Base-by-base conservation (phyloP, 1,140 invertebrate genomes). In the Schlechtendalia chinensis region DNA sequence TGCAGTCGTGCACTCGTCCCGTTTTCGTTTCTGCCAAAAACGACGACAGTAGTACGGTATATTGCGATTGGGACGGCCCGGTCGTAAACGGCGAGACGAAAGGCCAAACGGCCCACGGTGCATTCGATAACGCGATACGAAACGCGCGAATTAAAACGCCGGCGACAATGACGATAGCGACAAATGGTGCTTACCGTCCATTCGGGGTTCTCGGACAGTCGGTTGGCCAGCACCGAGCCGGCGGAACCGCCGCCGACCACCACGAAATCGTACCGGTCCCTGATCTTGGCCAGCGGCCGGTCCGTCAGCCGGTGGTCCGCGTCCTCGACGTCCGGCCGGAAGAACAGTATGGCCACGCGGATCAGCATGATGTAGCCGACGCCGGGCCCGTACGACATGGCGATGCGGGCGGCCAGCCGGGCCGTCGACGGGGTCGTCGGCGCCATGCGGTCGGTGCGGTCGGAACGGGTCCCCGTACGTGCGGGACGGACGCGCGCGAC, bases 231-330 rank as follows among this genome's bases (percentile, higher is more conserved):
- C 0, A 94, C 94, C 27, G 92, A 88, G 14, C 95, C 95, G 0
- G 94, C 93, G 0, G 93, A 92, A 10, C 95, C 95, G 10, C 88
- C 94, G 0, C 95, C 95, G 47, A 96, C 88, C 50, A 94, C 87
- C 1, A 94, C 89, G 79, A 93, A 94, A 84, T 93, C 92, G 80
- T 93, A 94, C 27, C 85, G 86, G 3, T 87, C 83, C 1, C 87
- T 84, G 12, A 93, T 83, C 14, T 89, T 81, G 5, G 86, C 83
- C 1, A 87, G 83, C 0, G 83, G 81, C 14, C 86, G 85, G 58
- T 90, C 87, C 53, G 85, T 85, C 0, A 91, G 86, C 11, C 90
- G 87, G 82, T 90, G 84, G 27, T 87, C 85, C 0, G 84, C 84
- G 71, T 93, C 92, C 50, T 91, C 87, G 65, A 93, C 91, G 81